Evolutionary conservation across 2,888 invertebrate genomes (phyloP).

Genomic region (Isoperla grammatica): DNA sequence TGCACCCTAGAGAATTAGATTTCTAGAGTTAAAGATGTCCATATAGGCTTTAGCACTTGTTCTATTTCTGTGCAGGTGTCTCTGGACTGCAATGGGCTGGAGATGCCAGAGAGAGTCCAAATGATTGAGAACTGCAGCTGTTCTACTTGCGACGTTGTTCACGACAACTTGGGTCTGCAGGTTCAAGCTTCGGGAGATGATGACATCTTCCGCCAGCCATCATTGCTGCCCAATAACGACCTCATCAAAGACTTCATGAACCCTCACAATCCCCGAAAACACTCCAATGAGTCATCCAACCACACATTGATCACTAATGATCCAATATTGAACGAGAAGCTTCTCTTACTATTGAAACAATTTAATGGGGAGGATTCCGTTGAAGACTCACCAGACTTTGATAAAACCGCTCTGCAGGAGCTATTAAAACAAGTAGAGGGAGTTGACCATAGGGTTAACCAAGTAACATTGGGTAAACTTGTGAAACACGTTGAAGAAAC

Average conservation of each 20-base stretch:
- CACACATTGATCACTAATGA: conserved; percentile 7
- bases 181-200: conserved; percentile 22
- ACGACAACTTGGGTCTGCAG: conserved; percentile 1
- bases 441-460: conserved; percentile 24
- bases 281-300: neutral
- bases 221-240: conserved; percentile 27
- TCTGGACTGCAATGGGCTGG: conserved; percentile 50
- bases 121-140: conserved; percentile 62
- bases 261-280: conserved; percentile 15
- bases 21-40: too few relatives aligned
- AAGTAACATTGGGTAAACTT: conserved; percentile 19
- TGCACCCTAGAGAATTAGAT: too few relatives aligned
- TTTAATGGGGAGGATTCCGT: conserved; percentile 11
- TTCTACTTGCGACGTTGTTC: conserved; percentile 49
- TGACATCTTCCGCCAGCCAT: conserved; percentile 4
- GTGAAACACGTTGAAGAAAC: conserved; percentile 28
- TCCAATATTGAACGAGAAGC: conserved; percentile 20
- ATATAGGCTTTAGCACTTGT: too few relatives aligned
- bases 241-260: conserved; percentile 31
- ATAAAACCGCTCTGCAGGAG: conserved; percentile 20
- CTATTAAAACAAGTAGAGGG: conserved; percentile 24
- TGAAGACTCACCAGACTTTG: conserved; percentile 7
- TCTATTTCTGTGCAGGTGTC: conserved; percentile 49
- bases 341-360: conserved; percentile 20
- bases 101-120: conserved; percentile 55